Conservation (phyloP, 2,113 vertebrate species). For the Malurus melanocephalus region DNA sequence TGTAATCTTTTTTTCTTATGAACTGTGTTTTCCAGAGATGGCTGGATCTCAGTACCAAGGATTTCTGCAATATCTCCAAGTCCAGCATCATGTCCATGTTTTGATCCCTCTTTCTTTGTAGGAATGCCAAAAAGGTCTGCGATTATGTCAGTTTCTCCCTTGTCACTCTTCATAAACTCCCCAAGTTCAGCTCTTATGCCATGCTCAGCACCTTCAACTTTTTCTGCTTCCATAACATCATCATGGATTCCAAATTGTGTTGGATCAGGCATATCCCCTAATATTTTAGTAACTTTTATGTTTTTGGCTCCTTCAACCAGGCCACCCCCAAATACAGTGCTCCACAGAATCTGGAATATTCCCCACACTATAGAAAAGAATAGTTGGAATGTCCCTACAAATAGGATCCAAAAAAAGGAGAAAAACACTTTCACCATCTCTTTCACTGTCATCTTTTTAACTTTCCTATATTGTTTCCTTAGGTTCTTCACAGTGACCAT, state of each 20-base stretch:
- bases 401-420: conserved; percentile 90
- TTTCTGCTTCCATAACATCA: conserved; percentile 86
- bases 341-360: conserved; percentile 93
- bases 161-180: conserved; percentile 83
- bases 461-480: conserved; percentile 82
- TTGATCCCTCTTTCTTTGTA: conserved; percentile 84
- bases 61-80: conserved; percentile 92
- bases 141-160: conserved; percentile 84
- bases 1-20: conserved; percentile 86
- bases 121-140: conserved; percentile 87
- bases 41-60: conserved; percentile 81
- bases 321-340: conserved; percentile 92
- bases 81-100: conserved; percentile 86
- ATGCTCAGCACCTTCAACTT: conserved; percentile 79
- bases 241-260: conserved; percentile 97
- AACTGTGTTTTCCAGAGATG: conserved; percentile 83
- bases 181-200: conserved; percentile 75
- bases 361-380: conserved; percentile 86
- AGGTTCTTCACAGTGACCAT: conserved; percentile 86
- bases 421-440: conserved; percentile 88
- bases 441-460: conserved; percentile 88
- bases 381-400: conserved; percentile 83
- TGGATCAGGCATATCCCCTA: conserved; percentile 97
- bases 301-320: conserved; percentile 96
- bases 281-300: conserved; percentile 95